A percentile compares a stretch with the other conserved stretches of the same genome.
These are phyloP conservation scores for Syngnathus floridae DNA, from an alignment of 2,113 vertebrate species.

Conservation along the genomic window DNA sequence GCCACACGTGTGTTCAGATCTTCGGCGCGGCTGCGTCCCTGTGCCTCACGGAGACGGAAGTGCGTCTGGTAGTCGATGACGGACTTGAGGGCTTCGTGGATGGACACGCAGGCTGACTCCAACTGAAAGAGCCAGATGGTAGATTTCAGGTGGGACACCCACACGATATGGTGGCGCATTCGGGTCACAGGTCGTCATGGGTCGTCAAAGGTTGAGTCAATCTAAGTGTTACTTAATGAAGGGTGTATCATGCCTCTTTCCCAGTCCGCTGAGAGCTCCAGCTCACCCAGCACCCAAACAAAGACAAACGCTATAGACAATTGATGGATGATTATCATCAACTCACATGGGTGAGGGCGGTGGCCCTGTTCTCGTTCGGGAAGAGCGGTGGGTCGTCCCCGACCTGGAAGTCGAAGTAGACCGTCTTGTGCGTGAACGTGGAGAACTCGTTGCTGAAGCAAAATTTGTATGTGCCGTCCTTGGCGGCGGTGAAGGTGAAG, in stretches of 20 bases:
- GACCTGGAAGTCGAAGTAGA: conserved; percentile 98
- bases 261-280: not conserved
- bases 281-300: not conserved
- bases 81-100: conserved; percentile 94
- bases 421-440: conserved; percentile 97
- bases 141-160: not conserved
- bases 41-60: conserved; percentile 90
- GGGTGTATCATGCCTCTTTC: too few relatives aligned
- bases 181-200: too few relatives aligned
- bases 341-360: conserved; percentile 91
- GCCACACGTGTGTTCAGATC: conserved; percentile 95
- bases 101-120: conserved; percentile 97
- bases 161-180: too few relatives aligned
- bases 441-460: conserved; percentile 99
- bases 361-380: conserved; percentile 93
- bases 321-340: not conserved
- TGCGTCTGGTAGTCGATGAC: conserved; percentile 98
- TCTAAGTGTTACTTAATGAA: too few relatives aligned
- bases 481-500: conserved; percentile 90
- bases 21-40: conserved; percentile 94
- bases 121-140: conserved; percentile 69
- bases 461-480: conserved; percentile 92
- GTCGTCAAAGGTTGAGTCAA: too few relatives aligned
- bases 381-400: conserved; percentile 96
- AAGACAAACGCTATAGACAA: not conserved